Percentiles rank a stretch among this genome's conserved stretches.
Conservation (phyloP, 1,140 invertebrate genomes). For the Pseudomyrmex concolor region DNA sequence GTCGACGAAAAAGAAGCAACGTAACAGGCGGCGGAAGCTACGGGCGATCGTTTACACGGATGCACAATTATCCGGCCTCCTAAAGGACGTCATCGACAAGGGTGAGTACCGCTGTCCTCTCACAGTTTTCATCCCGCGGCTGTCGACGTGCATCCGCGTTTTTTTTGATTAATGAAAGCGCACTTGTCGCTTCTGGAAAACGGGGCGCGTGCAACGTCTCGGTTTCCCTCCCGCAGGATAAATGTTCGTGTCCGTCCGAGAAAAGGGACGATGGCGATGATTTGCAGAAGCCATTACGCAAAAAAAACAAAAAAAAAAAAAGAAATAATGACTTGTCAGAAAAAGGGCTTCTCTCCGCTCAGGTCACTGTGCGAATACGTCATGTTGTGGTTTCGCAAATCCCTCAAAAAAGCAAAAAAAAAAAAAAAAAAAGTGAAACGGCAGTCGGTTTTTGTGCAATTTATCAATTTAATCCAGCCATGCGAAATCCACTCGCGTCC, state of each 20-base stretch:
- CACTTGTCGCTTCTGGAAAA: conserved; percentile 36
- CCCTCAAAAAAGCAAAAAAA: background rate
- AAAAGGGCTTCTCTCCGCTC: conserved; percentile 19
- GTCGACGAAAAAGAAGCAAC: conserved; percentile 64
- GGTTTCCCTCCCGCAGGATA: conserved; percentile 32
- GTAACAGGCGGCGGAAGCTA: conserved; percentile 68
- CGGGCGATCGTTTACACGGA: conserved; percentile 79
- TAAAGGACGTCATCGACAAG: conserved; percentile 81
- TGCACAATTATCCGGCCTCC: conserved; percentile 80
- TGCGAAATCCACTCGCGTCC: background rate
- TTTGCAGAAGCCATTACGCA: conserved; percentile 37
- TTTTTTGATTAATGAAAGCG: conserved; percentile 69
- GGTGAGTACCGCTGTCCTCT: conserved; percentile 72
- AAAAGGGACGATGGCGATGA: conserved; percentile 19
- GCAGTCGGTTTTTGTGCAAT: background rate
- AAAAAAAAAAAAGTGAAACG: too few species aligned
- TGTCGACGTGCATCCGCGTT: conserved; percentile 3
- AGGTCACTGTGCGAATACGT: conserved; percentile 44
- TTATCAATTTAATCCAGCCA: conserved; percentile 23
- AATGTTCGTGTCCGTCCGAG: conserved; percentile 45
- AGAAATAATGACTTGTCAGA: conserved; percentile 65
- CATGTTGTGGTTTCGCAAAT: conserved; percentile 19
- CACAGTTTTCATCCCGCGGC: background rate
- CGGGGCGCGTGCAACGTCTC: conserved; percentile 43
- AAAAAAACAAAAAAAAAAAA: conserved; percentile 7